Percentiles rank a stretch among this genome's conserved stretches.
Conservation (phyloP, 1,140 invertebrate species). For the Cepaea nemoralis region DNA sequence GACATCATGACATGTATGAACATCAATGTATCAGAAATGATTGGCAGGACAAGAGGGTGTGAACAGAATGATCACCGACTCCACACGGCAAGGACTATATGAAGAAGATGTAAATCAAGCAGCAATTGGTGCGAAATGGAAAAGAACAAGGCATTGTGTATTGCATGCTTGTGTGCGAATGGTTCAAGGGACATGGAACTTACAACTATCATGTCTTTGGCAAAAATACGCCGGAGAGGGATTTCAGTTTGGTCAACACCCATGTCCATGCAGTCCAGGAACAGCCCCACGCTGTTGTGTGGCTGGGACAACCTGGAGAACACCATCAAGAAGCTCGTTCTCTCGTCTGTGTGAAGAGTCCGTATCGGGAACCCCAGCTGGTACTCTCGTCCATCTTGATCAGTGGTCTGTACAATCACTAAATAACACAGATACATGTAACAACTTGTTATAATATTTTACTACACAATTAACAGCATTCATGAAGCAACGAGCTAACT, state of each 20-base stretch:
- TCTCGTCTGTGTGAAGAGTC: constrained; percentile 39
- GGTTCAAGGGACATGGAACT: neutral
- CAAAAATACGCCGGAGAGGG: constrained; percentile 50
- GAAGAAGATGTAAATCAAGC: too few relatives aligned
- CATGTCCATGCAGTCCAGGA: constrained; percentile 54
- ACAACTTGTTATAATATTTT: too few relatives aligned
- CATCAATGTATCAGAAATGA: too few relatives aligned
- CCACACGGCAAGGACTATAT: too few relatives aligned
- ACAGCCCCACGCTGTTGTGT: constrained; percentile 53
- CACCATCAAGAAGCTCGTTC: constrained; percentile 50
- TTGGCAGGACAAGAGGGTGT: too few relatives aligned
- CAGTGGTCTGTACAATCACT: constrained; percentile 51
- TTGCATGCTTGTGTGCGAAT: neutral
- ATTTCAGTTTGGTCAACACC: constrained; percentile 53
- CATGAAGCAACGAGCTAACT: too few relatives aligned
- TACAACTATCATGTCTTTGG: constrained; percentile 33
- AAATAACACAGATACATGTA: constrained; percentile 32
- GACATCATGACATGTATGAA: too few relatives aligned
- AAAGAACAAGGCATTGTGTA: too few relatives aligned
- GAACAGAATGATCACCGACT: too few relatives aligned
- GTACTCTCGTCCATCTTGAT: constrained; percentile 47
- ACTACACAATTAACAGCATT: too few relatives aligned
- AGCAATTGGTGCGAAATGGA: too few relatives aligned
- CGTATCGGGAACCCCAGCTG: constrained; percentile 51
- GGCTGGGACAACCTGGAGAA: constrained; percentile 50